Evolutionary conservation across 2,113 vertebrate genomes (phyloP), one percentile per base, ranked within the genome.

Genomic region (Macquaria ambigua): DNA sequence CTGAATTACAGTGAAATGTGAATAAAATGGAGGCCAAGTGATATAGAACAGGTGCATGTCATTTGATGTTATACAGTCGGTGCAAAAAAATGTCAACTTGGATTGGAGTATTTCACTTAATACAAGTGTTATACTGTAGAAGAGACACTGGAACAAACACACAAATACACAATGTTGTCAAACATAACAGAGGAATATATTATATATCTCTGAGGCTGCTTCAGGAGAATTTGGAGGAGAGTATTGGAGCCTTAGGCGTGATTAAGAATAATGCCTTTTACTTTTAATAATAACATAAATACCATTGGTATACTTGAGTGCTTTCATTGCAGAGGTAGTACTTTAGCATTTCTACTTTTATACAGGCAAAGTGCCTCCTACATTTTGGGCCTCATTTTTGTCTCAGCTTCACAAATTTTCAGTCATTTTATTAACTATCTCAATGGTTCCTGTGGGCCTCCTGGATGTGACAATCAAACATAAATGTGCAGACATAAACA

Each of bases 281-380:
- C 69, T 20, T 55, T 25, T 72, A 37, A 71, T 72, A 55, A 34
- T 31, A 52, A 70, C 46, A 69, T 28, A 52, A 34, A 34, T 23
- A 25, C 56, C 6, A n/a, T 31, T 50, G 8, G 46, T 52, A 50
- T 52, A 70, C 28, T 34, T 34, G 4, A 10, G 41, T 41, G 41
- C 41, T 41, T 41, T 41, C 1, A 41, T 70, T 69, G 21, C 28
- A 34, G 31, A 52, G 28, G 9, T 66, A 34, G 34, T 3, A 34
- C 34, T 34, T 34, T 34, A 5, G 34, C 34, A 34, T 34, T 34
- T 34, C 34, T 37, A 39, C 20, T 39, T 37, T 21, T 63, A 37
- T 21, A 20, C 18, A 20, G 8, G 6, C 62, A 64, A 39, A 63
- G 34, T 74, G 39, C 2, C n/a, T 59, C 55, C 12, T 59, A 28